phyloP scores from a whole-genome alignment of 2,113 vertebrate species.

The Egretta garzetta region DNA sequence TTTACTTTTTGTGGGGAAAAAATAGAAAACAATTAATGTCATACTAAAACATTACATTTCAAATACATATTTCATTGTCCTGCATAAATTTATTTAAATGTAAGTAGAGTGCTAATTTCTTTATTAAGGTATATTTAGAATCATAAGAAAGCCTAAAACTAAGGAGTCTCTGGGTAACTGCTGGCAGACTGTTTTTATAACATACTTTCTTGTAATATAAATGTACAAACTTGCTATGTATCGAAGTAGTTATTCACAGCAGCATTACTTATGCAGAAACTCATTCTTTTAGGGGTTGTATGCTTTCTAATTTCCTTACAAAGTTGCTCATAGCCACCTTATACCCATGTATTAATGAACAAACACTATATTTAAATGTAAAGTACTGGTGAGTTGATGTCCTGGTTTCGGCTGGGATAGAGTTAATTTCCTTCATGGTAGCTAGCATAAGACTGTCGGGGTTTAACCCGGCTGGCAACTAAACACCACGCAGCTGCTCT shows the following conservation, averaged over 20 bases:
- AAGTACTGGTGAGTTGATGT: background rate
- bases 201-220: background rate
- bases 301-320: background rate
- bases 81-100: background rate
- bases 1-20: background rate
- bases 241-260: background rate
- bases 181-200: background rate
- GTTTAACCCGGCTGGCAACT: no score
- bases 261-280: background rate
- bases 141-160: background rate
- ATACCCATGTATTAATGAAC: background rate
- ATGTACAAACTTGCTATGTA: background rate
- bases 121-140: background rate
- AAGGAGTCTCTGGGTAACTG: background rate
- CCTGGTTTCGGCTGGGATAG: no score
- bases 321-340: background rate
- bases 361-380: background rate
- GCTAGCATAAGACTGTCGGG: no score
- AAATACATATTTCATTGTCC: background rate
- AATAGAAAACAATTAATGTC: background rate
- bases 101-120: background rate
- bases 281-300: background rate
- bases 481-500: no score
- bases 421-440: no score
- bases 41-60: background rate